Percentiles rank a stretch among this genome's conserved stretches.
phyloP scores from a whole-genome alignment of 1,140 invertebrate genomes.

The Achatina immaculata region DNA sequence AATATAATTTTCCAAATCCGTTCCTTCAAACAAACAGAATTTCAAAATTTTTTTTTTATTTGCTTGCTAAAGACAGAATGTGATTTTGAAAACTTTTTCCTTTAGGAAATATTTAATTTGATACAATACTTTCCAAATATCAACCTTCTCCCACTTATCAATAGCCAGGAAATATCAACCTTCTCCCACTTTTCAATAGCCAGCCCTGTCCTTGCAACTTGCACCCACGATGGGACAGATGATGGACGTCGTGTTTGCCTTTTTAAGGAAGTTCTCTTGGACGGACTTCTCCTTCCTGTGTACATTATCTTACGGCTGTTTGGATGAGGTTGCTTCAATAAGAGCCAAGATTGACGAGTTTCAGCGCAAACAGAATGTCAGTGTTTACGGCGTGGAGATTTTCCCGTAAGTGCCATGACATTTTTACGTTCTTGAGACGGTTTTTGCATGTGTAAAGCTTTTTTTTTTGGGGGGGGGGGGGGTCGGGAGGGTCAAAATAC shows the following conservation, averaged over 20 bases:
- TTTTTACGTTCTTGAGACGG: no score
- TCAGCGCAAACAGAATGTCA: background rate
- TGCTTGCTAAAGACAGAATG: no score
- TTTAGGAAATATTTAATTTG: no score
- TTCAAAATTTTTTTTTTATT: no score
- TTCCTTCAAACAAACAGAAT: no score
- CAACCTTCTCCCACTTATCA: background rate
- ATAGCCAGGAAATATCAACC: no score
- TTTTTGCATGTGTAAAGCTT: no score
- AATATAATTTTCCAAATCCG: no score
- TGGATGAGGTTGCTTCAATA: conserved; percentile 20
- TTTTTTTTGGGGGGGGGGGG: no score
- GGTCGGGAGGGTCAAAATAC: no score
- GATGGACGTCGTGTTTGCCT: conserved; percentile 46
- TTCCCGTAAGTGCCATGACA: conserved; percentile 24
- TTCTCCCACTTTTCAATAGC: background rate
- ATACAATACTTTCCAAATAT: no score
- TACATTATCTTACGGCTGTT: conserved; percentile 22
- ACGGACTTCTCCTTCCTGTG: conserved; percentile 46
- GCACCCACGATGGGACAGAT: conserved; percentile 52
- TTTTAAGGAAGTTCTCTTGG: conserved; percentile 49
- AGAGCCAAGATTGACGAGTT: conserved; percentile 22
- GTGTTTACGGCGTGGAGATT: conserved; percentile 16
- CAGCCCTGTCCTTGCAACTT: conserved; percentile 43
- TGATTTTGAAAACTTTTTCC: no score